Conservation (phyloP, 2,888 invertebrate species). For the Theodoxus fluviatilis region DNA sequence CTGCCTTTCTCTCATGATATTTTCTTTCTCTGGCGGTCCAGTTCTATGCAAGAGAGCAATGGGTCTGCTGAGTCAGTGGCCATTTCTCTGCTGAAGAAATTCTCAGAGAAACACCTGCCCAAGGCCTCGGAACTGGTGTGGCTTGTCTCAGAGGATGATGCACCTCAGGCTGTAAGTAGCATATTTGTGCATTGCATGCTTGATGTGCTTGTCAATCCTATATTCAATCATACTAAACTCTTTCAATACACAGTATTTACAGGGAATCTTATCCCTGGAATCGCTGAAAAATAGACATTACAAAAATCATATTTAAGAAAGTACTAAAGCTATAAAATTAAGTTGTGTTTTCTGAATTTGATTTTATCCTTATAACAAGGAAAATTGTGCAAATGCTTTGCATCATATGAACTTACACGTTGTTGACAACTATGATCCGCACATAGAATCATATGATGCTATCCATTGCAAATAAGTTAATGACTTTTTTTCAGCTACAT, state of each 20-base stretch:
- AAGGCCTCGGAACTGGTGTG: conserved; percentile 81
- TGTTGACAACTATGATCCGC: no score
- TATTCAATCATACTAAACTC: not conserved
- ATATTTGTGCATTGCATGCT: not conserved
- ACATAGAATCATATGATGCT: no score
- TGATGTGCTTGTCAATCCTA: no score
- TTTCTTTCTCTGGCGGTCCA: conserved; percentile 26
- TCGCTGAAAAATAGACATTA: not conserved
- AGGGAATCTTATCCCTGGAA: no score
- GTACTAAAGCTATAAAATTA: no score
- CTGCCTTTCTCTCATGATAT: not conserved
- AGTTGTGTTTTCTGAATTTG: not conserved
- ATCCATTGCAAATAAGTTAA: no score
- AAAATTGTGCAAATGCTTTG: no score
- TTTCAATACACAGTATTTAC: not conserved
- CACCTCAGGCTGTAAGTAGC: conserved; percentile 72
- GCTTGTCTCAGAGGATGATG: conserved; percentile 81
- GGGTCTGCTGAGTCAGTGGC: conserved; percentile 78
- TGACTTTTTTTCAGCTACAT: no score
- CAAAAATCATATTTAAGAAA: not conserved
- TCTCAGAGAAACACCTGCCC: conserved; percentile 78
- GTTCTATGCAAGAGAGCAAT: conserved; percentile 34
- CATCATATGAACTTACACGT: no score
- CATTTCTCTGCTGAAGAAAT: conserved; percentile 77
- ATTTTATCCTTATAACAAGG: not conserved